These are phyloP conservation scores for Oplegnathus fasciatus DNA, from an alignment of 2,113 vertebrate genomes.

Conservation along the genomic window DNA sequence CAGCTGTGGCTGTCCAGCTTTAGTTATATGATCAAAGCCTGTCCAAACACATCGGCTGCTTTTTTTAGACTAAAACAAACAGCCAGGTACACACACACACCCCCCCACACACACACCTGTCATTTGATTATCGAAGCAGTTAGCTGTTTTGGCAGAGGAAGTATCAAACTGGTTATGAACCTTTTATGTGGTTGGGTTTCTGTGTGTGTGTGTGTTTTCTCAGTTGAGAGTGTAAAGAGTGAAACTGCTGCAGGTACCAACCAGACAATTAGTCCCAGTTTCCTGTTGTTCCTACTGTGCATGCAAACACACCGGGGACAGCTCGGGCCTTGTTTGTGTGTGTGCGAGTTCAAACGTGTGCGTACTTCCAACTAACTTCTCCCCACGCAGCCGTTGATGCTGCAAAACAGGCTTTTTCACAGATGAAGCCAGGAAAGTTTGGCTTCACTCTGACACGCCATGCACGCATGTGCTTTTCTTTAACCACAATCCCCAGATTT, in stretches of 20 bases:
- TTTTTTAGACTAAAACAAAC: slow-evolving; percentile 47
- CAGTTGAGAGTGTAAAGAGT: neutral
- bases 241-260: slow-evolving; percentile 10
- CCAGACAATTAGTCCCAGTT: slow-evolving; percentile 18
- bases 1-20: slow-evolving; percentile 12
- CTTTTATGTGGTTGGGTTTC: slow-evolving; percentile 13
- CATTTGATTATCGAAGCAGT: slow-evolving; percentile 14
- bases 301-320: neutral
- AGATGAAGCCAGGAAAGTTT: slow-evolving; percentile 42
- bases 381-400: neutral
- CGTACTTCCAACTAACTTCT: neutral
- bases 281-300: slow-evolving; percentile 29
- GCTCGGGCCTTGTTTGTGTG: neutral
- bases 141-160: neutral
- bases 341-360: slow-evolving; percentile 29
- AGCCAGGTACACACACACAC: slow-evolving; percentile 2
- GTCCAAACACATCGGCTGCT: slow-evolving; percentile 35
- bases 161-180: slow-evolving; percentile 13
- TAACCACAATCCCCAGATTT: slow-evolving; percentile 42
- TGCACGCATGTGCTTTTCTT: slow-evolving; percentile 20
- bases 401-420: slow-evolving; percentile 22
- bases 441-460: neutral
- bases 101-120: slow-evolving; percentile 17
- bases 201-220: neutral
- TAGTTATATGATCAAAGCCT: slow-evolving; percentile 7